Evolutionary conservation across 2,797 vertebrate genomes (phyloP), one percentile per base, ranked within the genome.

Genomic region (Hipposideros larvatus): DNA sequence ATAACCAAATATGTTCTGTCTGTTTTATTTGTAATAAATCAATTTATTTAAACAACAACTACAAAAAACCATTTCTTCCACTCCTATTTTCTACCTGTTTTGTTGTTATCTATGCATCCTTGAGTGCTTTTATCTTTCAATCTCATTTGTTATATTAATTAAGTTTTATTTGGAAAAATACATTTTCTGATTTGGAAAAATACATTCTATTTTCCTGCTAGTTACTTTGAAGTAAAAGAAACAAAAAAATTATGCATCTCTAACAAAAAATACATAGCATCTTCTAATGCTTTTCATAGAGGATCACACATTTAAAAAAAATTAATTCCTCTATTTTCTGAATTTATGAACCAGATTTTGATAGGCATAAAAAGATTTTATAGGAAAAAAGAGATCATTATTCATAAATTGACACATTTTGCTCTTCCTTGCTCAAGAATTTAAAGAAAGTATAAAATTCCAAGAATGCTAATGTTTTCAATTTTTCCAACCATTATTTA

Each of bases 401-500:
- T 75, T 16, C 19, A 41, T 59, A 84, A 31, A 79, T 41, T 79
- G 51, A 66, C 1, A 87, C 1, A 37, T 7, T 83, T 24, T 65
- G 59, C 77, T 87, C 4, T 15, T 80, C 31, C 16, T 80, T 89
- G 28, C 6, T 94, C 28, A 73, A 87, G 7, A 59, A 83, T 78
- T 83, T 71, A 46, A 78, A 57, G 18, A 65, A 88, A 92, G 86
- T 71, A 18, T n/a, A 86, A 80, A 94, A 74, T 89, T 75, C 7
- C 1, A 91, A 91, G 28, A 95, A 57, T 82, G 77, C 77, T 83
- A 93, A 41, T 61, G n/a, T 48, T 83, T 88, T 88, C 11, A 59
- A 63, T 53, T 65, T 53, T 90, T 46, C 48, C 18, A 59, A 65
- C 7, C 11, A n/a, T 55, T 73, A 71, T 10, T 92, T 92, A 16